These are phyloP conservation scores for Peromyscus eremicus DNA, from an alignment of 2,797 vertebrate species.

Conservation along the genomic window DNA sequence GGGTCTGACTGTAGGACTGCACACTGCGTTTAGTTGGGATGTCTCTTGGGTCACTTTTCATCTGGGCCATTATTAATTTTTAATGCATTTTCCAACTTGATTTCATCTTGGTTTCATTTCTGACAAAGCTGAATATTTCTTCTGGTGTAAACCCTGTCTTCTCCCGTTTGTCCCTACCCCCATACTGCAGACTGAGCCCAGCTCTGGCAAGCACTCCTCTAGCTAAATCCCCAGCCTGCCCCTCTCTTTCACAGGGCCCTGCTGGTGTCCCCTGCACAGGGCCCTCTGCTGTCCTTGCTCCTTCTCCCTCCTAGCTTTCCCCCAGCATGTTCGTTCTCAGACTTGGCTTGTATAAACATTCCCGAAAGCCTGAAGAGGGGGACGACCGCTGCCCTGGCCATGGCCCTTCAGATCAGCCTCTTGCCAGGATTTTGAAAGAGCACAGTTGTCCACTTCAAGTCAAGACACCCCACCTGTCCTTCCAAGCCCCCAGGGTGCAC, in stretches of 20 bases:
- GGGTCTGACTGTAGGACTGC: neutral
- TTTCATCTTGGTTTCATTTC: neutral
- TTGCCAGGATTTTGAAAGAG: slow-evolving; percentile 55
- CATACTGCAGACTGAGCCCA: neutral
- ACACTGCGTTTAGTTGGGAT: fast-evolving
- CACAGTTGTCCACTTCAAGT: neutral
- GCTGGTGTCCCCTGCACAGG: neutral
- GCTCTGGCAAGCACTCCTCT: neutral
- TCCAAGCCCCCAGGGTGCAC: neutral
- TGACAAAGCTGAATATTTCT: neutral
- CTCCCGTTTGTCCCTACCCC: neutral
- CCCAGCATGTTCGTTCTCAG: neutral
- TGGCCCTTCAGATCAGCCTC: neutral
- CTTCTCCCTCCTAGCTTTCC: neutral
- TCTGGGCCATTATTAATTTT: neutral
- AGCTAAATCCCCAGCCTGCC: too few species aligned
- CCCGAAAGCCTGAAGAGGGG: neutral
- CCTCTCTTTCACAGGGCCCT: neutral
- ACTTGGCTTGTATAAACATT: neutral
- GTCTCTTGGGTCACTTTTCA: neutral
- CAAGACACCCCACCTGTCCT: slow-evolving; percentile 32
- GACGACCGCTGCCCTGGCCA: neutral
- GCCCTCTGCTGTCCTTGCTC: neutral
- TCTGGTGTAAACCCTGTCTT: fast-evolving
- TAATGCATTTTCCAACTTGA: neutral